Evolutionary conservation across 2,888 invertebrate genomes (phyloP), one percentile per base, ranked within the genome.

Genomic region (Plagodis pulveraria): DNA sequence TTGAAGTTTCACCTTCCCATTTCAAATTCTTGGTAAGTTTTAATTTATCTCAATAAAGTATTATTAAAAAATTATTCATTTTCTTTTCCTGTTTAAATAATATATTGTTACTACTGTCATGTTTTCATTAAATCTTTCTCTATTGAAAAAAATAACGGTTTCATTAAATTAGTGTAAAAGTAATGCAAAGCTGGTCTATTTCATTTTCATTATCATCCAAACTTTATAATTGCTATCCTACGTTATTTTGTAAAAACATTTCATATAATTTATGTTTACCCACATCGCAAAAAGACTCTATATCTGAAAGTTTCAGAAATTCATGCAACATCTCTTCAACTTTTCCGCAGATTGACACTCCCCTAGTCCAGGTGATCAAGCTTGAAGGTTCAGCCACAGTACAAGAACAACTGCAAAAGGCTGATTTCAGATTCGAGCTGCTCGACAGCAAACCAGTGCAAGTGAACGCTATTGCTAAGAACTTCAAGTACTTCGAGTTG

Each of bases 401-500:
- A 0, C 84, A 84, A 44, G 93, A 94, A 35, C 91, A 93, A 55
- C 66, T 88, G 0, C 94, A 94, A 61, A 93, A 93, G 64, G 80
- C 91, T 0, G 92, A 94, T 38, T 73, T 93, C 0, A 93, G 93
- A 64, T 70, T 94, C 58, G 81, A 86, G 2, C 72, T 94, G 1
- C 81, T 94, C 9, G 93, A 94, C 49, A 87, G 93, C 71, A 91
- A 93, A 58, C 93, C 94, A 0, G 74, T 93, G 0, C 74, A 83
- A 6, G 75, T 90, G 8, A 87, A 84, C 41, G 87, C 93, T 45
- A 90, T 95, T 59, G 76, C 93, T 10, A 94, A 93, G 72, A 94
- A 95, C 73, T 93, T 84, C 77, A 93, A 94, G 65, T 93, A 93
- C 63, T 89, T 94, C 78, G 94, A 94, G 65, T 93, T 93, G 74